Percentiles rank a stretch among this genome's conserved stretches.
Evolutionary conservation across 2,888 invertebrate genomes (phyloP).

Genomic region (Ormyrus labotus): DNA sequence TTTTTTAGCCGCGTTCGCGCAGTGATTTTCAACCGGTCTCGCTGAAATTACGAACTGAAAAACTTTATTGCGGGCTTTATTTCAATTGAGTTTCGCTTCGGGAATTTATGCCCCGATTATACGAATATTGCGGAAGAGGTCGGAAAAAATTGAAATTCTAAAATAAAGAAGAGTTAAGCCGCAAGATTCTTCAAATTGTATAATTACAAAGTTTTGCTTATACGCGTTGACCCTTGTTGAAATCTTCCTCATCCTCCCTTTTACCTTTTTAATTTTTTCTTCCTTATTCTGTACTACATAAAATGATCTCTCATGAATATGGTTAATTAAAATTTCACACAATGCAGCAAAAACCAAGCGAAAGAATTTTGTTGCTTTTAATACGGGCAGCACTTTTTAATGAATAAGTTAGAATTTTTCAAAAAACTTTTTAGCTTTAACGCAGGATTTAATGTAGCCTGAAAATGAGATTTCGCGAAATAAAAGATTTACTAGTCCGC

Average conservation of each 20-base stretch:
- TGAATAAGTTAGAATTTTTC: too few relatives aligned
- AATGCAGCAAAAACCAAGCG: too few relatives aligned
- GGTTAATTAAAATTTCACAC: too few relatives aligned
- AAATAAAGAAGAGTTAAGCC: constrained; percentile 10
- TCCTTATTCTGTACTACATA: too few relatives aligned
- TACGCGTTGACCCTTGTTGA: not conserved
- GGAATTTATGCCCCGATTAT: constrained; percentile 50
- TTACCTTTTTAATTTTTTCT: too few relatives aligned
- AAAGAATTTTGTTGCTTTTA: too few relatives aligned
- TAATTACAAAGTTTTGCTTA: constrained; percentile 22
- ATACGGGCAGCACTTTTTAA: too few relatives aligned
- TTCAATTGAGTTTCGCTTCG: constrained; percentile 47
- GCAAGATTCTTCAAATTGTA: constrained; percentile 12
- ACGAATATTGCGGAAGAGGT: not conserved
- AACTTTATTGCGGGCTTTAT: constrained; percentile 52
- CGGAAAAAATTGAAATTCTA: constrained; percentile 32
- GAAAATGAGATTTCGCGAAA: not conserved
- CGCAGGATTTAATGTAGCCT: too few relatives aligned
- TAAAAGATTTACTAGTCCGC: not conserved
- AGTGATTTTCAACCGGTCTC: constrained; percentile 25
- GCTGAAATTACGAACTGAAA: constrained; percentile 34
- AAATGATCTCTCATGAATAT: too few relatives aligned
- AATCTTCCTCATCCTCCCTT: too few relatives aligned
- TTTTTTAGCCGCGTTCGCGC: not conserved
- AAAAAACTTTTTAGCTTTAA: too few relatives aligned